These are phyloP conservation scores for Diadema setosum DNA, from an alignment of 35 echinoderm and acorn worm genomes.

Conservation along the genomic window DNA sequence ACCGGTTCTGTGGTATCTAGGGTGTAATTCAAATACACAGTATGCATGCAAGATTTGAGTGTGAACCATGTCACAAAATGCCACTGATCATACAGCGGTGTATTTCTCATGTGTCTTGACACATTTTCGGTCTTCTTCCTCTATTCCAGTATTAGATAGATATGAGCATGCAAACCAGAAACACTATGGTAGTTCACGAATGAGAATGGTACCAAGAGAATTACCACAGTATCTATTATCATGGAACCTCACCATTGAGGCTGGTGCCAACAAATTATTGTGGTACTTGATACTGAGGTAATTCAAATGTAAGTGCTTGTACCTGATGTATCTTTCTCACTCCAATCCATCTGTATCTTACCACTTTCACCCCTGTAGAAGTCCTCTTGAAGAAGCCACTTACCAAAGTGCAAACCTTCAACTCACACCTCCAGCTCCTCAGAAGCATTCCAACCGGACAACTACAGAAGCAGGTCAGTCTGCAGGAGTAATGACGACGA, in stretches of 20 bases:
- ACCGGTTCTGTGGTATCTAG: too few relatives aligned
- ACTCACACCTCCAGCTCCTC: neutral
- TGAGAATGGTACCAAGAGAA: neutral
- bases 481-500: too few relatives aligned
- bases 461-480: neutral
- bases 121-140: too few relatives aligned
- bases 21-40: too few relatives aligned
- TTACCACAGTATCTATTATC: neutral
- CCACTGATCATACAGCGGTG: too few relatives aligned
- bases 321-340: neutral
- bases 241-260: neutral
- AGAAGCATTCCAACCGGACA: neutral
- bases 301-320: neutral
- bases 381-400: conserved; percentile 18
- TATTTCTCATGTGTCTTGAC: too few relatives aligned
- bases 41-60: too few relatives aligned
- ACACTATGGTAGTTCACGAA: too few relatives aligned
- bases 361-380: neutral
- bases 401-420: conserved; percentile 22
- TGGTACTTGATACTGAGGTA: neutral
- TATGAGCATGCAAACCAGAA: too few relatives aligned
- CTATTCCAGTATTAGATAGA: too few relatives aligned
- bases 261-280: neutral
- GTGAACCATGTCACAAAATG: too few relatives aligned
- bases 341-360: neutral